Evolutionary conservation across 2,113 vertebrate genomes (phyloP), one percentile per base, ranked within the genome.

Genomic region (Neolamprologus sp.): DNA sequence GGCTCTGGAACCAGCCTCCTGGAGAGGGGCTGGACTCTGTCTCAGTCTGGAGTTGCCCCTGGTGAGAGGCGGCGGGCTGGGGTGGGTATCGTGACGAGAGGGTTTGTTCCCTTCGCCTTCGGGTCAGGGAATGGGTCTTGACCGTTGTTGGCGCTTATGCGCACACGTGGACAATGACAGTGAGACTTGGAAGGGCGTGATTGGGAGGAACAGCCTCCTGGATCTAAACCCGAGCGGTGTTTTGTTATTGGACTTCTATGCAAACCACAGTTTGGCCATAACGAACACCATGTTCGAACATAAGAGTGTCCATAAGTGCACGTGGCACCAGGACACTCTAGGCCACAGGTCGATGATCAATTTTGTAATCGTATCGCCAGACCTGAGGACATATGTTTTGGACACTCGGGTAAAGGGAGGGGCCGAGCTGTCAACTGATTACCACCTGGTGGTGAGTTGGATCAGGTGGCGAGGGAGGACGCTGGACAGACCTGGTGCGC

Each of bases 141-240:
- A 54, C 51, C 0, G 2, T 2, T 2, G 0, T 1, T 1, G 0
- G n/a, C 53, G 1, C n/a, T 54, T 54, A 23, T 54, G 53, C 6
- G 8, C 17, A 13, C 53, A 55, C 1, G 3, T 55, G 53, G 21
- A 4, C 21, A 55, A 55, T 23, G 53, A 55, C 21, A 55, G 53
- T 4, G 4, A 55, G 21, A 7, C 21, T 1, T 23, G 11, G 53
- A 55, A 4, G 21, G 11, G 11, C 4, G 4, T 23, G 21, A 55
- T 55, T 55, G 11, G 21, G 21, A 23, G 53, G 21, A 55, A 54
- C 53, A 2, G n/a, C n/a, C n/a, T 54, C 10, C 53, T 3, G 4
- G 53, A 12, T 23, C 53, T 2, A 11, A 23, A 23, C n/a, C 53
- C 1, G 4, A 54, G n/a, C 0, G 0, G 6, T 54, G 53, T 23